Conservation (phyloP, 2,113 vertebrate species). For the Hemibagrus wyckioides region DNA sequence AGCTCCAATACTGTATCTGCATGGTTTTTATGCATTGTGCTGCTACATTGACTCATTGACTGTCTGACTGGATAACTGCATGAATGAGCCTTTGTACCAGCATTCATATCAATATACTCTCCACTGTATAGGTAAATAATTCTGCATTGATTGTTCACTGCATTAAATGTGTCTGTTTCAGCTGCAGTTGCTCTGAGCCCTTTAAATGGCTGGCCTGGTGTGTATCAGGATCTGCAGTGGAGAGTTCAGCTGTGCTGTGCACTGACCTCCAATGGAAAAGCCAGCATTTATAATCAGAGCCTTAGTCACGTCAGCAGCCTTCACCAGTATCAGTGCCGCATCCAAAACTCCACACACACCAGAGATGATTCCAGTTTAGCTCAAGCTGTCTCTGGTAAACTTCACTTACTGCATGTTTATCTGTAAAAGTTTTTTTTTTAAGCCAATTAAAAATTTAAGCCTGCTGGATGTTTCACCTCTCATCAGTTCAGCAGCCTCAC, state of each 20-base stretch:
- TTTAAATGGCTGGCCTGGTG: constrained; percentile 15
- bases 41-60: not conserved
- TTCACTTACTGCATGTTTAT: not conserved
- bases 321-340: constrained; percentile 1
- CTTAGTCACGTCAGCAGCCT: constrained; percentile 1
- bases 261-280: constrained; percentile 45
- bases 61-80: not conserved
- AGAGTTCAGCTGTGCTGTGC: constrained; percentile 71
- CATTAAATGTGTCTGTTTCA: constrained; percentile 17
- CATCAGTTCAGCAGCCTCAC: constrained; percentile 13
- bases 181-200: constrained; percentile 14
- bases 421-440: not conserved
- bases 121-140: not conserved
- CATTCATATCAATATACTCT: no score
- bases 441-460: not conserved
- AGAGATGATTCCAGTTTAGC: not conserved
- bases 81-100: no score
- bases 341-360: constrained; percentile 36
- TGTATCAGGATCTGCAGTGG: constrained; percentile 65
- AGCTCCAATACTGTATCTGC: not conserved
- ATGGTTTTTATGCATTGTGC: not conserved
- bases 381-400: constrained; percentile 23
- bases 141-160: not conserved
- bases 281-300: constrained; percentile 13
- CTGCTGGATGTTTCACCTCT: not conserved